Percentiles rank a stretch among this genome's conserved stretches.
These are phyloP conservation scores for Daphoenositta chrysoptera DNA, from an alignment of 2,113 vertebrate genomes.

Conservation along the genomic window DNA sequence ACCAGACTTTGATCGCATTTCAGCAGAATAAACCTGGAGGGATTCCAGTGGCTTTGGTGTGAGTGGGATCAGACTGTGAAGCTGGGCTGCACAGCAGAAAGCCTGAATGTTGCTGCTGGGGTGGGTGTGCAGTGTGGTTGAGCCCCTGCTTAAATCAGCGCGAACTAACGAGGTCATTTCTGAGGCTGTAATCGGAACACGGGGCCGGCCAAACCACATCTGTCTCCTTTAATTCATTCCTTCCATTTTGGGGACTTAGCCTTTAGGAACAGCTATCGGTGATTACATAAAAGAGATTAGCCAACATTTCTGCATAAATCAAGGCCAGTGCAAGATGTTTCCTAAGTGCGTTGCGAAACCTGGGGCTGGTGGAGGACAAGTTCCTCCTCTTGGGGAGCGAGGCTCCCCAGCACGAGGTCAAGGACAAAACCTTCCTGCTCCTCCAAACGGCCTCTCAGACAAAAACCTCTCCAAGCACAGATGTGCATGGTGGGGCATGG, in stretches of 20 bases:
- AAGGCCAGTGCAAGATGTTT: constrained; percentile 69
- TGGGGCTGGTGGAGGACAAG: constrained; percentile 31
- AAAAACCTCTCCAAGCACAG: background rate
- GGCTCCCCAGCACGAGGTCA: background rate
- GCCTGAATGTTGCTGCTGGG: background rate
- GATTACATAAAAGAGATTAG: constrained; percentile 71
- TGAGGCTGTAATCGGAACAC: background rate
- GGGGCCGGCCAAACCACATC: background rate
- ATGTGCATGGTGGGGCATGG: background rate
- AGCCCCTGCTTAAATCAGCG: background rate
- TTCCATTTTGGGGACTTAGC: constrained; percentile 32
- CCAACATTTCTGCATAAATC: constrained; percentile 64
- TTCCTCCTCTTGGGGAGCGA: constrained; percentile 18
- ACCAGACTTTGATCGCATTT: background rate
- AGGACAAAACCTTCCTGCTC: background rate
- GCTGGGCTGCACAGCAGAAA: background rate
- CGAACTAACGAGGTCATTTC: background rate
- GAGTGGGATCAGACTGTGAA: background rate
- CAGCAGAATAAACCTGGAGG: constrained; percentile 3
- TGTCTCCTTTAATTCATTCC: constrained; percentile 19
- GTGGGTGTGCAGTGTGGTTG: background rate
- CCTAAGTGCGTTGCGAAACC: constrained; percentile 60
- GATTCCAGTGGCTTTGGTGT: background rate
- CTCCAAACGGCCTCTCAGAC: background rate
- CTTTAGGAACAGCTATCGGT: constrained; percentile 57